Conservation (phyloP, 2,888 invertebrate genomes). For the Yponomeuta sedellus region DNA sequence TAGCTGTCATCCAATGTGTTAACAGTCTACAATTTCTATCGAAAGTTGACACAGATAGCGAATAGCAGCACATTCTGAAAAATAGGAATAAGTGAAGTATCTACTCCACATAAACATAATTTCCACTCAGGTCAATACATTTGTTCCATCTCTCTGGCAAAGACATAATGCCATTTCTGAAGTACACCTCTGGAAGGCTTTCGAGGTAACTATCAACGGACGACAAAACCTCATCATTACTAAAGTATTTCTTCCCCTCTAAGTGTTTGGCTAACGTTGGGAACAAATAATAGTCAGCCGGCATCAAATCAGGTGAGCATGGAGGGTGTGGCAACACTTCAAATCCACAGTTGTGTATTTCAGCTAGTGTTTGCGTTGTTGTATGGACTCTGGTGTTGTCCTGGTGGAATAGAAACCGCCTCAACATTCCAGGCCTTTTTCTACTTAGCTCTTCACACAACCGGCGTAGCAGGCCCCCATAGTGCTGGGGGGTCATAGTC, state of each 20-base stretch:
- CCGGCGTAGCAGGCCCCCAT: not conserved
- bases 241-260: not conserved
- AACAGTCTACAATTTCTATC: not conserved
- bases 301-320: not conserved
- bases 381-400: not conserved
- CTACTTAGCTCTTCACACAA: not conserved
- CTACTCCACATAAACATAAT: conserved; percentile 1
- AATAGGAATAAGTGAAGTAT: no score
- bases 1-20: no score
- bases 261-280: not conserved
- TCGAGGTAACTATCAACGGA: not conserved
- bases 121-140: not conserved
- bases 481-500: not conserved
- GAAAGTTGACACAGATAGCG: not conserved
- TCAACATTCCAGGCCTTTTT: not conserved
- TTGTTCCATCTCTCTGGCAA: not conserved
- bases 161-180: conserved; percentile 1
- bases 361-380: not conserved
- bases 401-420: not conserved
- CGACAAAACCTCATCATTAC: not conserved
- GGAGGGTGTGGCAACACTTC: not conserved
- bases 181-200: not conserved
- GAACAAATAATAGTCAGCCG: not conserved
- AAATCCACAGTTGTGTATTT: not conserved
- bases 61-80: not conserved